Conservation (phyloP, 2,888 invertebrate genomes). For the Neocrepidodera transversa region DNA sequence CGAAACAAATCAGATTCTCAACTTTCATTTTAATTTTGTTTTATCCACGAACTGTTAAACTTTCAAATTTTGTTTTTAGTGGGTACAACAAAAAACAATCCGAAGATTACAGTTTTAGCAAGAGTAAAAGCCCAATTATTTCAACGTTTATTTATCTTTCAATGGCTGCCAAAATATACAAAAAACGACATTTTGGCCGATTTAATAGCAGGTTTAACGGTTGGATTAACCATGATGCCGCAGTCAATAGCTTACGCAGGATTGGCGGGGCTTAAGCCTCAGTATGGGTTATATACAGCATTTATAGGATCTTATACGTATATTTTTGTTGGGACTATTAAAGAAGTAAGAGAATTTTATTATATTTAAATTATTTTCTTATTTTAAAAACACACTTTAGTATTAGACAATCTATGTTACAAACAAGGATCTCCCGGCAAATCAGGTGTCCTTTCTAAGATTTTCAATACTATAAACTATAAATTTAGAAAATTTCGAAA, state of each 20-base stretch:
- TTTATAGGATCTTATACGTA: slow-evolving; percentile 91
- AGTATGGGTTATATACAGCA: slow-evolving; percentile 92
- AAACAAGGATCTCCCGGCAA: too few species aligned
- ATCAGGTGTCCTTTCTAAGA: too few species aligned
- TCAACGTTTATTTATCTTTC: slow-evolving; percentile 49
- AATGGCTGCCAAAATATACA: slow-evolving; percentile 75
- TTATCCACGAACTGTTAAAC: too few species aligned
- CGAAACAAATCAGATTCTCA: too few species aligned
- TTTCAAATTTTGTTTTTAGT: slow-evolving; percentile 15
- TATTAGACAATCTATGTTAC: neutral
- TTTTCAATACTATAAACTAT: too few species aligned
- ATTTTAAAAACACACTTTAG: neutral
- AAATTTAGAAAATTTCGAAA: too few species aligned
- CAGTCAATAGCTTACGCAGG: slow-evolving; percentile 92
- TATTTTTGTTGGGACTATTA: slow-evolving; percentile 84
- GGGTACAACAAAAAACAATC: slow-evolving; percentile 4
- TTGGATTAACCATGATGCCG: slow-evolving; percentile 91
- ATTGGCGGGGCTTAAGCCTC: slow-evolving; percentile 82
- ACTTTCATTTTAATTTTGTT: too few species aligned
- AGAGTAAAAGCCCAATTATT: slow-evolving; percentile 34
- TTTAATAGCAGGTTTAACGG: slow-evolving; percentile 85
- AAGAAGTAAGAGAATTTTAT: slow-evolving; percentile 68
- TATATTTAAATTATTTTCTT: too few species aligned
- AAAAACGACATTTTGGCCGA: slow-evolving; percentile 76
- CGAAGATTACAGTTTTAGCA: neutral